Conservation (phyloP, 1,140 invertebrate species). For the Dendroctonus ponderosae region DNA sequence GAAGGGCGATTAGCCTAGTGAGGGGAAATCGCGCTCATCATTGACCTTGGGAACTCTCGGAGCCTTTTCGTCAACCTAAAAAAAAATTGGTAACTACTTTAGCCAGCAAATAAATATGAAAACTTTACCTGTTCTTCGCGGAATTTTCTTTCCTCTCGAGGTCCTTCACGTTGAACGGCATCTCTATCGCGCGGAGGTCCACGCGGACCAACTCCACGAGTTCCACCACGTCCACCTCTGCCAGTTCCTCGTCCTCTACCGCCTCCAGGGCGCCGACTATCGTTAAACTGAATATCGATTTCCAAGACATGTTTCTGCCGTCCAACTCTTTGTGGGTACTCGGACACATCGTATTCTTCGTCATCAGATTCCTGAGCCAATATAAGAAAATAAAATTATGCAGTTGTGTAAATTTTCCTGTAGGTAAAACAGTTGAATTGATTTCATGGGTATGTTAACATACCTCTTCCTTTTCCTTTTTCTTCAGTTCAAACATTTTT, state of each 20-base stretch:
- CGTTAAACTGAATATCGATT: slow-evolving; percentile 87
- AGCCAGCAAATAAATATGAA: background rate
- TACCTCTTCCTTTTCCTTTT: slow-evolving; percentile 74
- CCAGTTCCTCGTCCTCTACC: slow-evolving; percentile 61
- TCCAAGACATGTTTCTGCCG: slow-evolving; percentile 83
- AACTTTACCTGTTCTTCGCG: slow-evolving; percentile 45
- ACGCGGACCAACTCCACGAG: slow-evolving; percentile 39
- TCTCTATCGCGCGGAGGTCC: slow-evolving; percentile 43
- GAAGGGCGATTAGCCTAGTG: slow-evolving; percentile 72
- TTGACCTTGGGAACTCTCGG: slow-evolving; percentile 87
- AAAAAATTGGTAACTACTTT: slow-evolving; percentile 12
- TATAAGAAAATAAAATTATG: background rate
- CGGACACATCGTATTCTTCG: slow-evolving; percentile 73
- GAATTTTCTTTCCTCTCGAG: slow-evolving; percentile 43
- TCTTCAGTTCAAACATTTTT: slow-evolving; percentile 82
- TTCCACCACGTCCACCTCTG: slow-evolving; percentile 43
- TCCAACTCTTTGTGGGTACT: slow-evolving; percentile 84
- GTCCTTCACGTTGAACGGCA: slow-evolving; percentile 1
- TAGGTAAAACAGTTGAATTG: slow-evolving; percentile 26
- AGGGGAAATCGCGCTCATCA: slow-evolving; percentile 93
- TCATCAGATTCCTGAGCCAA: slow-evolving; percentile 52
- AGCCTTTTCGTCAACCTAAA: slow-evolving; percentile 47
- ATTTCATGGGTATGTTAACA: slow-evolving; percentile 46
- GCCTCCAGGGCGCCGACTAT: slow-evolving; percentile 69
- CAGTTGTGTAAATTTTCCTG: background rate